Conservation (phyloP, 2,797 vertebrate species). For the Columba guinea region DNA sequence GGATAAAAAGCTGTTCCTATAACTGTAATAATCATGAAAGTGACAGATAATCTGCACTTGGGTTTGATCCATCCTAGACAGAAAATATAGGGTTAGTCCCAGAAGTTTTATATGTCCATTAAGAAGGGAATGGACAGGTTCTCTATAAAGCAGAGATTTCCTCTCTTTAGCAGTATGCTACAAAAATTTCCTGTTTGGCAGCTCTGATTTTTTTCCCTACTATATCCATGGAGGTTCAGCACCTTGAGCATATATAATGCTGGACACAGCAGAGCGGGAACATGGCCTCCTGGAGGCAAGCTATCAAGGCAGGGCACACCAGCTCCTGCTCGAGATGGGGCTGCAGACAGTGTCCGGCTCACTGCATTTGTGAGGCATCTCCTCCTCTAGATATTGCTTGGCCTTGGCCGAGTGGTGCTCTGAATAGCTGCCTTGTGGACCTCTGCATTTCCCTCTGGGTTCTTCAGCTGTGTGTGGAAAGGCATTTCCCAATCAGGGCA, state of each 20-base stretch:
- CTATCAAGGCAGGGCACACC: fast-evolving
- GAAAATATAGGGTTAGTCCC: neutral
- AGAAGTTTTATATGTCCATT: neutral
- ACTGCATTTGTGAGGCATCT: no score
- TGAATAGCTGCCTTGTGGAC: neutral
- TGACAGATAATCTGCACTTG: neutral
- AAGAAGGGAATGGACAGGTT: neutral
- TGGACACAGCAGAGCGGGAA: neutral
- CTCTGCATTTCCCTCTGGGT: neutral
- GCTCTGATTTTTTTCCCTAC: neutral
- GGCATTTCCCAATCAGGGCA: neutral
- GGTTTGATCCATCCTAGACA: neutral
- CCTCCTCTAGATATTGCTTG: neutral
- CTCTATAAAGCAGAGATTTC: neutral
- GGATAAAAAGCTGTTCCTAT: neutral
- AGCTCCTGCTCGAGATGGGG: neutral
- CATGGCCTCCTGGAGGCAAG: neutral
- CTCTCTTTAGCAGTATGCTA: neutral
- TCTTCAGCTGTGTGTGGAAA: neutral
- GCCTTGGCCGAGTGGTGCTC: neutral
- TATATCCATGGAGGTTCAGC: neutral
- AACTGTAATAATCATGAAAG: neutral
- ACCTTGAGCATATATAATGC: neutral
- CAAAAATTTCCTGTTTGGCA: neutral
- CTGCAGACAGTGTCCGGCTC: neutral